A percentile compares a stretch with the other conserved stretches of the same genome.
phyloP scores from a whole-genome alignment of 2,797 vertebrate genomes.

The Sebastes reedi region DNA sequence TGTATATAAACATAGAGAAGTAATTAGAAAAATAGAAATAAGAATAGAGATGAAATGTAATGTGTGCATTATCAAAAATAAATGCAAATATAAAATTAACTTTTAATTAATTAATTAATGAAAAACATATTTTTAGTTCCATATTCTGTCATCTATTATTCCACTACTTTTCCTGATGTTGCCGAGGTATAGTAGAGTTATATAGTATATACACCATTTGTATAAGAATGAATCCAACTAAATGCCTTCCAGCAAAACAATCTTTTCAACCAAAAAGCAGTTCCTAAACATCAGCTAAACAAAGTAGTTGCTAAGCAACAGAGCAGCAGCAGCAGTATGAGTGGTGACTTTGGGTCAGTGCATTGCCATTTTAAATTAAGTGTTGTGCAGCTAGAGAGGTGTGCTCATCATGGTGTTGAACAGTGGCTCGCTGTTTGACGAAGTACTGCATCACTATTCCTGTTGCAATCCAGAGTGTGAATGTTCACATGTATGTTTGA shows the following conservation, averaged over 20 bases:
- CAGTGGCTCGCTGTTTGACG: not conserved
- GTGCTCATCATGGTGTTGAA: not conserved
- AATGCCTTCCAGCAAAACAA: not conserved
- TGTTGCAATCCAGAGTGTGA: not conserved
- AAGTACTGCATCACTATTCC: not conserved
- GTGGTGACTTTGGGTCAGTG: not conserved
- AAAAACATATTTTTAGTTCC: too few species aligned
- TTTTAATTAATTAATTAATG: too few species aligned
- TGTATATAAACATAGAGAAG: too few species aligned
- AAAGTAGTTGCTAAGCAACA: conserved; percentile 40
- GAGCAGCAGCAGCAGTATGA: not conserved
- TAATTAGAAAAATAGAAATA: too few species aligned
- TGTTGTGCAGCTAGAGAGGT: not conserved
- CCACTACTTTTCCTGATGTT: too few species aligned
- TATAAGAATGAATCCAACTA: not conserved
- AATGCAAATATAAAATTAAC: too few species aligned
- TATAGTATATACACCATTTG: not conserved
- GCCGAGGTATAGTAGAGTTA: too few species aligned
- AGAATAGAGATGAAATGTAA: too few species aligned
- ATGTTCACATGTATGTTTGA: not conserved
- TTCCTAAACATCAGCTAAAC: conserved; percentile 3
- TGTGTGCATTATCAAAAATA: too few species aligned
- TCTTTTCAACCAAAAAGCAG: not conserved
- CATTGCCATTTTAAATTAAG: conserved; percentile 18
- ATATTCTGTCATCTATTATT: too few species aligned